Conservation (phyloP, 2,888 invertebrate species). For the Itoplectis maculator region DNA sequence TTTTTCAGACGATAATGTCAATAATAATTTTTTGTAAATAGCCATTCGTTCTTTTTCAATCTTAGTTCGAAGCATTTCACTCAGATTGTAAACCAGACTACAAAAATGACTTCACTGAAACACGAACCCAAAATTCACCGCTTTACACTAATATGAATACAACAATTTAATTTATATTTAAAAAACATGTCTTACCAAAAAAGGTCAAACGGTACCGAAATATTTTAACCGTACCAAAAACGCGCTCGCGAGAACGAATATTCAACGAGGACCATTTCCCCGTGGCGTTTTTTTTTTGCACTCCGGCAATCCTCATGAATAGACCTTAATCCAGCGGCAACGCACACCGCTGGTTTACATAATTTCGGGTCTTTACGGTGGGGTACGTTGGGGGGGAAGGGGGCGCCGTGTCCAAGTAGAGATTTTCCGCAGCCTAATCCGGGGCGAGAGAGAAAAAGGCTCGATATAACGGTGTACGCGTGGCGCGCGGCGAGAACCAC, state of each 20-base stretch:
- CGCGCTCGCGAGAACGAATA: constrained; percentile 27
- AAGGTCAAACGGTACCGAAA: constrained; percentile 26
- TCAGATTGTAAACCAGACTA: no score
- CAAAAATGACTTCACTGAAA: no score
- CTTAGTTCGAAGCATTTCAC: no score
- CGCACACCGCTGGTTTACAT: constrained; percentile 58
- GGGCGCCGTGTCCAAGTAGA: constrained; percentile 57
- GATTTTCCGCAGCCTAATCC: constrained; percentile 64
- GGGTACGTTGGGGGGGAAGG: constrained; percentile 27
- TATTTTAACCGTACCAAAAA: constrained; percentile 16
- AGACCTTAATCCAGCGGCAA: constrained; percentile 57
- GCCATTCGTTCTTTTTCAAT: no score
- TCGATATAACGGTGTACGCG: constrained; percentile 6
- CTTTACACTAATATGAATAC: no score
- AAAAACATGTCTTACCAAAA: neutral
- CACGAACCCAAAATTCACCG: no score
- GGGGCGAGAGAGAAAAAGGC: constrained; percentile 21
- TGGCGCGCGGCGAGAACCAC: constrained; percentile 17
- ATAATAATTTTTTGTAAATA: no score
- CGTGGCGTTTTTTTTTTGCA: constrained; percentile 4
- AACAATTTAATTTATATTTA: no score
- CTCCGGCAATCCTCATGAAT: constrained; percentile 38
- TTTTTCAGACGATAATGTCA: no score
- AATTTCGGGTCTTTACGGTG: constrained; percentile 59
- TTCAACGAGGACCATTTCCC: constrained; percentile 22